A percentile compares a stretch with the other conserved stretches of the same genome.
These are phyloP conservation scores for Arbacia lixula DNA, from an alignment of 53 echinoderm and acorn worm species.

Conservation along the genomic window DNA sequence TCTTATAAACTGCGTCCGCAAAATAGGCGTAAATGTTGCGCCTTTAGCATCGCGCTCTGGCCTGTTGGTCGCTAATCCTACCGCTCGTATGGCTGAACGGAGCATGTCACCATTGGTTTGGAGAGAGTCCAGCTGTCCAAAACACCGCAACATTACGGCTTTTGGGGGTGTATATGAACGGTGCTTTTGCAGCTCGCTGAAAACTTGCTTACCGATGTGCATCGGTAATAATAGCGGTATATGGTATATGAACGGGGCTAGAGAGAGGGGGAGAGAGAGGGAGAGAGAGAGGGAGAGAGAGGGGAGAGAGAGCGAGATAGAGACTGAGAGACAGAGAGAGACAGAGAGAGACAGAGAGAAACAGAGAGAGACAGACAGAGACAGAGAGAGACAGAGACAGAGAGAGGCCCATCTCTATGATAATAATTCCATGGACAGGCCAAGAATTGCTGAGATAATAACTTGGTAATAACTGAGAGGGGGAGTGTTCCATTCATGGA, in stretches of 20 bases:
- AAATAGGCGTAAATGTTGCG: background rate
- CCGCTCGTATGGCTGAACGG: too few species aligned
- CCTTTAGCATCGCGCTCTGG: background rate
- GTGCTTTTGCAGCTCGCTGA: too few species aligned
- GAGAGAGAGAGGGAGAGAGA: background rate
- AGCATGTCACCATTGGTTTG: too few species aligned
- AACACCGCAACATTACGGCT: too few species aligned
- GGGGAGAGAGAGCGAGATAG: background rate
- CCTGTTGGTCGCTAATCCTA: too few species aligned
- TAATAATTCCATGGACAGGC: slow-evolving; percentile 72
- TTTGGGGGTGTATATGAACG: too few species aligned
- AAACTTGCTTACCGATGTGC: too few species aligned
- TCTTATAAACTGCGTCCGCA: too few species aligned
- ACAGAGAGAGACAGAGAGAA: background rate
- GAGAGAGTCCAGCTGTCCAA: too few species aligned
- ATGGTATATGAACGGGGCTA: too few species aligned
- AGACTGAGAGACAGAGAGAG: background rate
- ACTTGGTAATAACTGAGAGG: slow-evolving; percentile 79
- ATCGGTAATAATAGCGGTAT: too few species aligned
- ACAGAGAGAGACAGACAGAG: too few species aligned
- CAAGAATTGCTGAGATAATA: slow-evolving; percentile 75
- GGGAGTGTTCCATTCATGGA: slow-evolving; percentile 70
- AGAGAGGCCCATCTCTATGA: slow-evolving; percentile 25
- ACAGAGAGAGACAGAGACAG: background rate
- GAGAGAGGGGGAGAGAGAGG: background rate